phyloP scores from a whole-genome alignment of 2,797 vertebrate species.

The Acanthopagrus latus region DNA sequence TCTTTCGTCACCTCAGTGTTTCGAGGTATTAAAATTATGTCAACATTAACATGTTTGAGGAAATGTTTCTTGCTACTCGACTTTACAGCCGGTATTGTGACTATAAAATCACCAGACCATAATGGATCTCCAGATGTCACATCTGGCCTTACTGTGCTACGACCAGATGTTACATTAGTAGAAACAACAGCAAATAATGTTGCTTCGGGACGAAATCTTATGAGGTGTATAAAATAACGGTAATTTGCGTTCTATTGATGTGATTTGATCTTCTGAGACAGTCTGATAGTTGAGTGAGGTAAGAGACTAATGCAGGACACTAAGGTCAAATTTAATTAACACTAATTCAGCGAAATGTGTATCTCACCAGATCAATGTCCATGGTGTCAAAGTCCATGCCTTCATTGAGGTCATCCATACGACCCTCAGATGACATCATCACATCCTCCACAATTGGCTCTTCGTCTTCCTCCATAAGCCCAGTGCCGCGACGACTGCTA shows the following conservation, averaged over 20 bases:
- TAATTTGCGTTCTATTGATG: background rate
- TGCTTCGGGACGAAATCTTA: background rate
- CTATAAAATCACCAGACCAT: constrained; percentile 2
- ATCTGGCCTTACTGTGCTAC: background rate
- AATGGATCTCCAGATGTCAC: constrained; percentile 10
- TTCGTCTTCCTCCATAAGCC: constrained; percentile 99
- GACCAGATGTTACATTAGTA: background rate
- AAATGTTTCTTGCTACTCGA: background rate
- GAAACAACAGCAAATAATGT: constrained; percentile 1
- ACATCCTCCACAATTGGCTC: constrained; percentile 99
- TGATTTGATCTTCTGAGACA: background rate
- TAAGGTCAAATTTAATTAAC: background rate
- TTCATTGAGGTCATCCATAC: constrained; percentile 99
- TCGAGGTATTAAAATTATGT: background rate
- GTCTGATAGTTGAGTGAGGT: background rate
- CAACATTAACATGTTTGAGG: background rate
- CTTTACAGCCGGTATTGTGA: background rate
- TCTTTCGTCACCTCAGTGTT: background rate
- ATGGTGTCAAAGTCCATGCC: constrained; percentile 99
- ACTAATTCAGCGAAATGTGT: background rate
- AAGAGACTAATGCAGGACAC: background rate
- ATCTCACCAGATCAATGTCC: constrained; percentile 99
- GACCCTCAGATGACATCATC: constrained; percentile 99
- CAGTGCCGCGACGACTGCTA: constrained; percentile 94
- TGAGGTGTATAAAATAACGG: background rate